A percentile compares a stretch with the other conserved stretches of the same genome.
phyloP scores from a whole-genome alignment of 2,888 invertebrate genomes.

The Orchesellides sinensis region DNA sequence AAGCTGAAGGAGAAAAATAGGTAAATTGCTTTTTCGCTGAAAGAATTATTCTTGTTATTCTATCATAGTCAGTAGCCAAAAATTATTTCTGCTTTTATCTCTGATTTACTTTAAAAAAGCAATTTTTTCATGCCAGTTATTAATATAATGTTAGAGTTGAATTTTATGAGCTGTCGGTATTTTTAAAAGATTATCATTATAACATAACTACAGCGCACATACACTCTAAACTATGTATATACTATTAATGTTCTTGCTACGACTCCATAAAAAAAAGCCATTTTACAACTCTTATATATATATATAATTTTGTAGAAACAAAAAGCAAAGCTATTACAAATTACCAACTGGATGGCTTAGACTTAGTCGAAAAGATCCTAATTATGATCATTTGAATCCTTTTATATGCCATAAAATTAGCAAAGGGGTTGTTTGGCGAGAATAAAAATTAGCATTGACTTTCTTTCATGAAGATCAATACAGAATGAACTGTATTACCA shows the following conservation, averaged over 20 bases:
- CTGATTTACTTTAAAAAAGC: too few species aligned
- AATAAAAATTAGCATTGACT: too few species aligned
- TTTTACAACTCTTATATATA: too few species aligned
- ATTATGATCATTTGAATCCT: slow-evolving; percentile 6
- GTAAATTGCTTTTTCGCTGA: slow-evolving; percentile 13
- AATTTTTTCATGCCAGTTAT: slow-evolving; percentile 14
- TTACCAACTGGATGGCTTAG: too few species aligned
- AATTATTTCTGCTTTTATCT: background rate
- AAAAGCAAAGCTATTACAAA: too few species aligned
- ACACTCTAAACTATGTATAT: too few species aligned
- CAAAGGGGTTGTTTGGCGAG: background rate
- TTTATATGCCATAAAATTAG: slow-evolving; percentile 9
- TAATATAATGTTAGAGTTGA: slow-evolving; percentile 20
- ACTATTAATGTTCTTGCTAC: too few species aligned
- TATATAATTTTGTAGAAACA: too few species aligned
- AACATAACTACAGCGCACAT: background rate
- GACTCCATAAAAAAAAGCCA: too few species aligned
- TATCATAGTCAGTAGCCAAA: background rate
- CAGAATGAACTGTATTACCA: too few species aligned
- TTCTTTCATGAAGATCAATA: too few species aligned
- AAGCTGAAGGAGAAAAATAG: background rate
- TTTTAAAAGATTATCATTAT: background rate
- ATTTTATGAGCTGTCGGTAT: slow-evolving; percentile 9
- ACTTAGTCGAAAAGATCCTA: too few species aligned
- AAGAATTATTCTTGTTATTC: background rate